phyloP scores from a whole-genome alignment of 1,140 invertebrate genomes.

The Conus betulinus region DNA sequence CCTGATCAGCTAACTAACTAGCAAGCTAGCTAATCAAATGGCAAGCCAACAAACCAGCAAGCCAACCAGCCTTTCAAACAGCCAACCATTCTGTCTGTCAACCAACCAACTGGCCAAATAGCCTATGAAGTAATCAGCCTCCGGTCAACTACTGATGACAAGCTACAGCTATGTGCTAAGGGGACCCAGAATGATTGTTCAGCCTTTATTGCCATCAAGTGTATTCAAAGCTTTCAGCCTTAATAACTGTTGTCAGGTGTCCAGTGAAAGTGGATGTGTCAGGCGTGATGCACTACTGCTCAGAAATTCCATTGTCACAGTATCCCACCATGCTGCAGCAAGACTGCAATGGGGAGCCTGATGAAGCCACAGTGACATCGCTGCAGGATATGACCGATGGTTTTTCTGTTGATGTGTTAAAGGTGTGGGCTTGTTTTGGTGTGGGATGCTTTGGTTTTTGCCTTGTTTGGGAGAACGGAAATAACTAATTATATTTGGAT shows the following conservation, averaged over 20 bases:
- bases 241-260: not conserved
- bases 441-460: not conserved
- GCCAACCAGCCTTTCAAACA: too few species aligned
- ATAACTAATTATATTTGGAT: not conserved
- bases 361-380: not conserved
- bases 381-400: not conserved
- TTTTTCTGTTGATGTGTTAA: slow-evolving; percentile 19
- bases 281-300: slow-evolving; percentile 23
- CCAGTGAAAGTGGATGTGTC: slow-evolving; percentile 21
- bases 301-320: slow-evolving; percentile 23
- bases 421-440: not conserved
- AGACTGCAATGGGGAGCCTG: not conserved
- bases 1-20: too few species aligned
- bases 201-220: not conserved
- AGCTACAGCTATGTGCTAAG: not conserved
- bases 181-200: not conserved
- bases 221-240: not conserved
- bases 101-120: too few species aligned
- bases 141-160: not conserved
- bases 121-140: not conserved
- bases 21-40: too few species aligned
- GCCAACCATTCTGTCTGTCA: too few species aligned
- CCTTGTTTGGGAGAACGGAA: not conserved
- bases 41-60: too few species aligned
- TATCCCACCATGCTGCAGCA: slow-evolving; percentile 23